Evolutionary conservation across 2,113 vertebrate genomes (phyloP).

Genomic region (Pomatostomus ruficeps): DNA sequence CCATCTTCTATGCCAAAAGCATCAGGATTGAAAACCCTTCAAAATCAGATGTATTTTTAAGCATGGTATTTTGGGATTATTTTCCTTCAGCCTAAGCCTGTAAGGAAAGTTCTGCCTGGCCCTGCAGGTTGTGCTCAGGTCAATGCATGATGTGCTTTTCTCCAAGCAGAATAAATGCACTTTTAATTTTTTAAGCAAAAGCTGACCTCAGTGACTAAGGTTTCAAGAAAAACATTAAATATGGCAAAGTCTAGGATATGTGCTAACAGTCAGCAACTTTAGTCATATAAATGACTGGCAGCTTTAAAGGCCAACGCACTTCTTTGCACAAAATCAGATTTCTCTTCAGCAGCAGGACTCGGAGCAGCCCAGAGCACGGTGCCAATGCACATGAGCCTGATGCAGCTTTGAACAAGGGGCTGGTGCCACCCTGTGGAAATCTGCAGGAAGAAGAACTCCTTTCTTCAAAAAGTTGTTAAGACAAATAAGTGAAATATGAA

Average conservation of each 20-base stretch:
- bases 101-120: not conserved
- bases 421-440: constrained; percentile 47
- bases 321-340: not conserved
- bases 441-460: not conserved
- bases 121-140: not conserved
- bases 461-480: not conserved
- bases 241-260: not conserved
- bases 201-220: not conserved
- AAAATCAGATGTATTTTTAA: not conserved
- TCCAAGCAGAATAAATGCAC: not conserved
- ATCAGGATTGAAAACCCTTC: not conserved
- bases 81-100: not conserved
- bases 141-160: not conserved
- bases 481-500: accelerated
- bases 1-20: not conserved
- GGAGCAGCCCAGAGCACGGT: accelerated
- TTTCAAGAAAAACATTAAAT: not conserved
- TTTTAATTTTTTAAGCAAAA: not conserved
- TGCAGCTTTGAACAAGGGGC: not conserved
- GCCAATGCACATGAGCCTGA: not conserved
- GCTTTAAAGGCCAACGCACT: not conserved
- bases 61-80: not conserved
- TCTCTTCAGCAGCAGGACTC: not conserved
- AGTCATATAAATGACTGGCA: not conserved
- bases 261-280: not conserved